Evolutionary conservation across 2,888 invertebrate species (phyloP).

Genomic region (Hydroisotoma schaefferi): DNA sequence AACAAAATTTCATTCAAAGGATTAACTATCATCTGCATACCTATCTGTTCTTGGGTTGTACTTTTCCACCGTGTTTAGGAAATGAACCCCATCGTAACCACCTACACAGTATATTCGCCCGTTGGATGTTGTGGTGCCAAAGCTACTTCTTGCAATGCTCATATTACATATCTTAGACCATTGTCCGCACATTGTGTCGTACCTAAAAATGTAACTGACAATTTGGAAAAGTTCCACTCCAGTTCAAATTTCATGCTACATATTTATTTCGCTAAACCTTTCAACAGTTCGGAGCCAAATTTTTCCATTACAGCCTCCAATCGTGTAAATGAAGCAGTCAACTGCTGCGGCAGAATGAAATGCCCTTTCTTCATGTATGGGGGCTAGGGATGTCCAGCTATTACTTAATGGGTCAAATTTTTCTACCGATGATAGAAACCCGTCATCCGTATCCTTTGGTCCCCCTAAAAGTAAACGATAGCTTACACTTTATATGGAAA

Average conservation of each 20-base stretch:
- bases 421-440: conserved; percentile 49
- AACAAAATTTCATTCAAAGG: neutral
- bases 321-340: conserved; percentile 50
- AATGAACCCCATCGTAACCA: conserved; percentile 50
- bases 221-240: conserved; percentile 1
- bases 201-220: conserved; percentile 35
- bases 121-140: conserved; percentile 49
- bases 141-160: conserved; percentile 50
- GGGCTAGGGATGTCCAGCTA: conserved; percentile 49
- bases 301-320: conserved; percentile 50
- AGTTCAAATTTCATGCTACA: neutral
- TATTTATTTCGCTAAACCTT: conserved; percentile 47
- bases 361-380: conserved; percentile 50
- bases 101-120: conserved; percentile 51
- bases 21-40: conserved; percentile 14
- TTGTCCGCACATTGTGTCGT: conserved; percentile 50
- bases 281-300: conserved; percentile 50
- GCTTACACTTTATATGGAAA: neutral
- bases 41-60: conserved; percentile 51
- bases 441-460: conserved; percentile 38
- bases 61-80: conserved; percentile 51
- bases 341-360: conserved; percentile 50
- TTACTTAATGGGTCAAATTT: conserved; percentile 49
- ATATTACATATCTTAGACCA: conserved; percentile 50
- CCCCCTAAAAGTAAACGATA: conserved; percentile 39